Conservation (phyloP, 2,797 vertebrate species). For the Enteromius trimaculatus region DNA sequence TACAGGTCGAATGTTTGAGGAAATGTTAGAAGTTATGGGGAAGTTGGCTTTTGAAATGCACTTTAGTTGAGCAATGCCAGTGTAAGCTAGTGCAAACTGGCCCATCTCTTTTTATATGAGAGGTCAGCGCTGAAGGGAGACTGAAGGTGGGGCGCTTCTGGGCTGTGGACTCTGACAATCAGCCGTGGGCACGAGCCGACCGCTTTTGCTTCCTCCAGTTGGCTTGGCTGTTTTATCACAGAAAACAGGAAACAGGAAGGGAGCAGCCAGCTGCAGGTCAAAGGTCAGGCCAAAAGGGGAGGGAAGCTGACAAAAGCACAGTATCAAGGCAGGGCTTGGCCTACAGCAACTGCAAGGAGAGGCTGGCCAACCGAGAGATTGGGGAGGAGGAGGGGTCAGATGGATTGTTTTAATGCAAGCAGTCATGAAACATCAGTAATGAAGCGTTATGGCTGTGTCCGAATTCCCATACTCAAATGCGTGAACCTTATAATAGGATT, state of each 20-base stretch:
- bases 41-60: conserved; percentile 39
- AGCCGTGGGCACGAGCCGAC: conserved; percentile 21
- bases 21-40: conserved; percentile 26
- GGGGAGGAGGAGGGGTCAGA: conserved; percentile 33
- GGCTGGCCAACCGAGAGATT: conserved; percentile 25
- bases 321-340: conserved; percentile 64
- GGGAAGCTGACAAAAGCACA: conserved; percentile 62
- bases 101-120: not conserved
- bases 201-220: conserved; percentile 34
- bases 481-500: not conserved
- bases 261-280: conserved; percentile 77
- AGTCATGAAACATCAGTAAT: conserved; percentile 8
- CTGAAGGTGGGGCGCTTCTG: conserved; percentile 25
- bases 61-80: conserved; percentile 23
- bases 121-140: not conserved
- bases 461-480: not conserved
- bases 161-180: conserved; percentile 42
- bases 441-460: not conserved
- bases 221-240: conserved; percentile 70
- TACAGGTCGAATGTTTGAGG: not conserved
- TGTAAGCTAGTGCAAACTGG: not conserved
- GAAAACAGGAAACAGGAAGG: conserved; percentile 82
- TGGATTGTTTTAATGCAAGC: conserved; percentile 24
- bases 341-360: conserved; percentile 50
- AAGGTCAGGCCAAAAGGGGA: conserved; percentile 74